Conservation (phyloP, 2,888 invertebrate genomes). For the Aethes cnicana region DNA sequence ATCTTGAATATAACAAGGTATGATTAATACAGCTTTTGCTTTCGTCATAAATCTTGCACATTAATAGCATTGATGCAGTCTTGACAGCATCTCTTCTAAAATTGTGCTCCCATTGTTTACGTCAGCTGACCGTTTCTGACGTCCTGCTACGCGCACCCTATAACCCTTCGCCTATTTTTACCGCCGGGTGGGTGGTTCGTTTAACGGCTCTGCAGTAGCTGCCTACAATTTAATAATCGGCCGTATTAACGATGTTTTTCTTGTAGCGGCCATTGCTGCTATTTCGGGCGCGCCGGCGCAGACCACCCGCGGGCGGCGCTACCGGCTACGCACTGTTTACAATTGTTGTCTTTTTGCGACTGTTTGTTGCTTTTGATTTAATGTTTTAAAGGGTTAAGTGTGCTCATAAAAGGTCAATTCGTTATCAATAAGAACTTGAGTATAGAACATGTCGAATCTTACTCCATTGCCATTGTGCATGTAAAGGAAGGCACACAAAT, state of each 20-base stretch:
- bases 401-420: not conserved
- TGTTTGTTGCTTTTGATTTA: constrained; percentile 31
- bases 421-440: not conserved
- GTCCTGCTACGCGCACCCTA: too few species aligned
- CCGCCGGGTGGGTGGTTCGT: constrained; percentile 69
- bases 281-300: constrained; percentile 66
- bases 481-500: too few species aligned
- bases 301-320: constrained; percentile 72
- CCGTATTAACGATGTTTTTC: constrained; percentile 77
- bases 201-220: constrained; percentile 73
- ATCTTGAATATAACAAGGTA: too few species aligned
- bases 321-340: constrained; percentile 40
- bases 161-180: constrained; percentile 59
- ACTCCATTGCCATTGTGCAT: too few species aligned
- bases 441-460: too few species aligned
- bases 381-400: constrained; percentile 9
- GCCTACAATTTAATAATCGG: constrained; percentile 74
- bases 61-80: too few species aligned
- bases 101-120: too few species aligned
- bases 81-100: not conserved
- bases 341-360: constrained; percentile 49
- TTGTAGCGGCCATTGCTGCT: constrained; percentile 64
- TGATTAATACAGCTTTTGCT: not conserved
- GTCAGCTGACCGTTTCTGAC: too few species aligned
- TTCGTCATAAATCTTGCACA: too few species aligned